Evolutionary conservation across 1,140 invertebrate species (phyloP).

Genomic region (Paralvinella palmiformis): DNA sequence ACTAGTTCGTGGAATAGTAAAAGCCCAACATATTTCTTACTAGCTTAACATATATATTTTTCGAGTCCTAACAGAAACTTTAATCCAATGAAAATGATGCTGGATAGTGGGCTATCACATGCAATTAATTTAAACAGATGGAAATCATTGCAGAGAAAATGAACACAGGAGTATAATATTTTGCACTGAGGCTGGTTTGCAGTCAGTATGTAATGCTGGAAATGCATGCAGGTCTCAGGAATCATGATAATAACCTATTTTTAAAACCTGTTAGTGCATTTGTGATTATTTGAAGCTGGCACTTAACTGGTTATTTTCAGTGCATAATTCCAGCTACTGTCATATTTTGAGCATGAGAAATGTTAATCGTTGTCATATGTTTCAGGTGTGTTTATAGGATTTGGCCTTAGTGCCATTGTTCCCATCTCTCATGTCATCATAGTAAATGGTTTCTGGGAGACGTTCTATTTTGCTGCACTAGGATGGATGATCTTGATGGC

Average conservation of each 20-base stretch:
- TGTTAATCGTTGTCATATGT: conserved; percentile 14
- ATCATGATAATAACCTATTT: neutral
- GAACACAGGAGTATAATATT: no score
- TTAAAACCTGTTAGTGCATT: neutral
- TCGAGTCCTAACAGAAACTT: no score
- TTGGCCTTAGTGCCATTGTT: conserved; percentile 90
- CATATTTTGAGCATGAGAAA: neutral
- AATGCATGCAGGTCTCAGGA: no score
- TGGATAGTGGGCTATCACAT: no score
- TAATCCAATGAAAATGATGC: no score
- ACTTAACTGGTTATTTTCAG: neutral
- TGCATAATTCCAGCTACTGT: neutral
- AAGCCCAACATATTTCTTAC: no score
- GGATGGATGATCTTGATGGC: conserved; percentile 52
- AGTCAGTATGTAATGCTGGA: no score
- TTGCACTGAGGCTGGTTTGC: no score
- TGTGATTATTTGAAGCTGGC: neutral
- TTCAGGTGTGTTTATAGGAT: conserved; percentile 83
- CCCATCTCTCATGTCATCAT: conserved; percentile 60
- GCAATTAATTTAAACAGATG: no score
- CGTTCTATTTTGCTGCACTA: conserved; percentile 68
- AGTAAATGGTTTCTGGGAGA: conserved; percentile 51
- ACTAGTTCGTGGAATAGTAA: no score
- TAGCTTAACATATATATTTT: no score
- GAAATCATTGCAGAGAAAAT: no score